These are phyloP conservation scores for Scaeva pyrastri DNA, from an alignment of 2,888 invertebrate genomes.

Conservation along the genomic window DNA sequence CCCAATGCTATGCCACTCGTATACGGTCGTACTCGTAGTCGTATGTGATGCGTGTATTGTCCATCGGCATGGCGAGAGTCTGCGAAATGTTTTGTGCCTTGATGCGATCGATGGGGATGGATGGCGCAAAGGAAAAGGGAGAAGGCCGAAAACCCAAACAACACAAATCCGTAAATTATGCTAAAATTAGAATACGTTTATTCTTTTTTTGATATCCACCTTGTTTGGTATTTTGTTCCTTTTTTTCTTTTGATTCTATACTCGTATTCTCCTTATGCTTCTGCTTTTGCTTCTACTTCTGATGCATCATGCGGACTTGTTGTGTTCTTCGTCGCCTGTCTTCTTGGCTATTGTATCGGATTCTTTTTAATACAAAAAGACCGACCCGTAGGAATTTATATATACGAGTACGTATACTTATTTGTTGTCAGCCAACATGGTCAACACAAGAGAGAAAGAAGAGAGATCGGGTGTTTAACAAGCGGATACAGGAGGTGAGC, in stretches of 20 bases:
- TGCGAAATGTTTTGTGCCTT: neutral
- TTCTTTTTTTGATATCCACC: constrained; percentile 50
- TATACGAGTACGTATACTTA: neutral
- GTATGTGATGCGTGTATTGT: constrained; percentile 50
- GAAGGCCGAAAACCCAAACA: constrained; percentile 68
- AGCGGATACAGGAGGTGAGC: constrained; percentile 14
- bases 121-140: constrained; percentile 40
- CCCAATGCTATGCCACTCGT: constrained; percentile 19
- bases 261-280: constrained; percentile 1
- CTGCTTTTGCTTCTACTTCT: neutral
- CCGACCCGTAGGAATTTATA: constrained; percentile 63
- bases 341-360: constrained; percentile 59
- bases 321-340: constrained; percentile 44
- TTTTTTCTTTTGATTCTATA: neutral
- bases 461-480: constrained; percentile 9
- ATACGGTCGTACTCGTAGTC: too few species aligned
- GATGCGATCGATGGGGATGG: neutral
- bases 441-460: neutral
- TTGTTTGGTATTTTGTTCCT: constrained; percentile 43
- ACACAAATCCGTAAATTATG: constrained; percentile 74
- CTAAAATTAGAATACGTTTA: constrained; percentile 75
- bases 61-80: constrained; percentile 1
- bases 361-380: constrained; percentile 58
- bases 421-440: constrained; percentile 50
- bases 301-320: constrained; percentile 21